Conservation (phyloP, 2,113 vertebrate genomes). For the Andinoacara biseriatus region DNA sequence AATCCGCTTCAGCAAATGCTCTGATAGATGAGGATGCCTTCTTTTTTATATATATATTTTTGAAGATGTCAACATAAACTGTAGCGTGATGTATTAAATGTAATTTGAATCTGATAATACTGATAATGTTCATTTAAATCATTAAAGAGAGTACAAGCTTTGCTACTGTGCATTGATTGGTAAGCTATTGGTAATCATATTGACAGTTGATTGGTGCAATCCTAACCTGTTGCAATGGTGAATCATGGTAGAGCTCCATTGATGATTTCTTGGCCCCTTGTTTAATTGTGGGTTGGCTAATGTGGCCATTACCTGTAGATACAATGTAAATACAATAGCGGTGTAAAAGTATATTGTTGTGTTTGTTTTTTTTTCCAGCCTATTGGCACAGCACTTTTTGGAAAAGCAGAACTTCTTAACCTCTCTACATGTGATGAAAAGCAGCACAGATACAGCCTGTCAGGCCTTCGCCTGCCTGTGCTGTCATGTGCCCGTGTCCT, state of each 20-base stretch:
- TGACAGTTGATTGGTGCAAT: not conserved
- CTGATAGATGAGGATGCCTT: not conserved
- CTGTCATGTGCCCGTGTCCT: not conserved
- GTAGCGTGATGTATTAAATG: not conserved
- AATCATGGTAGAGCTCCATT: not conserved
- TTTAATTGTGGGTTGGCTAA: not conserved
- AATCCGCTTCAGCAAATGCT: not conserved
- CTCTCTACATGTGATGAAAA: not conserved
- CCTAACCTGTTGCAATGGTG: not conserved
- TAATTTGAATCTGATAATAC: not conserved
- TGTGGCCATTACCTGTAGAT: not conserved
- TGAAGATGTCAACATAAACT: not conserved
- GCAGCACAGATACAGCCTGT: not conserved
- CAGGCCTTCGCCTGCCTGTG: not conserved
- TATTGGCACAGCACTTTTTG: not conserved
- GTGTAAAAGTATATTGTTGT: not conserved
- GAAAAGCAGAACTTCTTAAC: not conserved
- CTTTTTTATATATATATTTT: too few species aligned
- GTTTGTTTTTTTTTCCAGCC: not conserved
- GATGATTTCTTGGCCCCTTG: not conserved
- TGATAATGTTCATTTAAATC: not conserved
- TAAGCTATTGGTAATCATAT: not conserved
- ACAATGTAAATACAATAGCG: not conserved
- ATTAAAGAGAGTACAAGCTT: not conserved
- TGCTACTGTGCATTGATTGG: not conserved